Base-by-base conservation (phyloP, 2,113 vertebrate genomes). In the Dascyllus trimaculatus region DNA sequence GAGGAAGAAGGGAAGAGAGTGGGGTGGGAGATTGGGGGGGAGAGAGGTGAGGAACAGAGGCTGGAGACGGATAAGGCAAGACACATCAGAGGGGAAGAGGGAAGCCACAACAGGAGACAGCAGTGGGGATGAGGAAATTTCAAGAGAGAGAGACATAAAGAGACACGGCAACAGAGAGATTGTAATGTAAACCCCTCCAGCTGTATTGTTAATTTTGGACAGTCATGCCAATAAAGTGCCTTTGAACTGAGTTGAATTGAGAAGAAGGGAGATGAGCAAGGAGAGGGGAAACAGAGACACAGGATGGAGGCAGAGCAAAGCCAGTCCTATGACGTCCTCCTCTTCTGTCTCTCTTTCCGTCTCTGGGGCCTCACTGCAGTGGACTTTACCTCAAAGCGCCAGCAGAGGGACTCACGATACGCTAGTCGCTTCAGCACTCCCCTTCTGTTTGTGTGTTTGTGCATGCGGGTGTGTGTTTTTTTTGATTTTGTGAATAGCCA, bases 181-280 rank as follows among this genome's bases (percentile, higher is more conserved):
- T 78, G 86, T 89, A 85, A 86, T 78, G 85, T 88, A 82, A 90
- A 82, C 86, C 76, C 89, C 82, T 84, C 60, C 14, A 78, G 89
- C 81, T 78, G 58, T 84, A 80, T 89, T 88, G 85, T 80, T 93
- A 89, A 93, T 93, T 92, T 86, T 84, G 85, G 82, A 81, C 82
- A 75, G 92, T 91, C 89, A 91, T 90, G 86, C 90, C 85, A 88
- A 88, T 92, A 89, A 91, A 87, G 85, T 77, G 67, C 62, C 89
- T 93, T 93, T 93, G 89, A 91, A 90, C 88, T 87, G 88, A 71
- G 67, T n/a, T 85, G 72, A 80, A 84, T 83, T 82, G 61, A 67
- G 83, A 74, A 63, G 43, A 68, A 71, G 53, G 48, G 60, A 72
- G 61, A 80, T 35, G 63, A 72, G 72, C 21, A 66, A 53, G 26